Percentiles rank a stretch among this genome's conserved stretches.
These are phyloP conservation scores for Corythucha ciliata DNA, from an alignment of 2,888 invertebrate genomes.

Conservation along the genomic window DNA sequence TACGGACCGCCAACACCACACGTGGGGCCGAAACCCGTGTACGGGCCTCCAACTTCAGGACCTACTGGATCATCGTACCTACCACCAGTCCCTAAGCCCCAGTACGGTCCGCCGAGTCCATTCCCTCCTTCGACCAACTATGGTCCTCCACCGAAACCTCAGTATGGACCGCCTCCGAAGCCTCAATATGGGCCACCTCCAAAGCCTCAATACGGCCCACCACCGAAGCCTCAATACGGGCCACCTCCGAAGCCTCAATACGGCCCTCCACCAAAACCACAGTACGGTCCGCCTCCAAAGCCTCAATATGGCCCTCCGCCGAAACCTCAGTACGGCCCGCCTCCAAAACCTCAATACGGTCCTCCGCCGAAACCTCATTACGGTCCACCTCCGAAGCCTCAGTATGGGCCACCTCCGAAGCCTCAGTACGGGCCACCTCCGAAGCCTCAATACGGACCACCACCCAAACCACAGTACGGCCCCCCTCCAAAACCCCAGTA, in stretches of 20 bases:
- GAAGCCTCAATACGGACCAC: slow-evolving; percentile 37
- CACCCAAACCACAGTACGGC: slow-evolving; percentile 38
- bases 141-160: slow-evolving; percentile 38
- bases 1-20: slow-evolving; percentile 37
- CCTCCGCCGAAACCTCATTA: slow-evolving; percentile 40
- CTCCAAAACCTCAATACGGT: slow-evolving; percentile 34
- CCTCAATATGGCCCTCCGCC: slow-evolving; percentile 35
- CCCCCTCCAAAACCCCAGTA: slow-evolving; percentile 46
- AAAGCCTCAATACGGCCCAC: slow-evolving; percentile 9
- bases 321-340: slow-evolving; percentile 33
- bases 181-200: slow-evolving; percentile 37
- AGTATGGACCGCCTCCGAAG: slow-evolving; percentile 39
- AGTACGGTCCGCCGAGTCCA: slow-evolving; percentile 39
- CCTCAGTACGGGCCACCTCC: slow-evolving; percentile 32
- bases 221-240: slow-evolving; percentile 30
- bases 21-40: slow-evolving; percentile 21
- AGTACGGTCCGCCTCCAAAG: slow-evolving; percentile 35
- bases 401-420: slow-evolving; percentile 48
- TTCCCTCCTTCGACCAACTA: slow-evolving; percentile 41
- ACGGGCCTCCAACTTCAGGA: slow-evolving; percentile 39
- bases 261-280: slow-evolving; percentile 33
- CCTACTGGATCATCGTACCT: slow-evolving; percentile 35
- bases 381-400: slow-evolving; percentile 46
- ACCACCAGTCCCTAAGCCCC: slow-evolving; percentile 39
- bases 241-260: slow-evolving; percentile 35